phyloP scores from a whole-genome alignment of 2,113 vertebrate genomes.

The Triplophysa tibetana region DNA sequence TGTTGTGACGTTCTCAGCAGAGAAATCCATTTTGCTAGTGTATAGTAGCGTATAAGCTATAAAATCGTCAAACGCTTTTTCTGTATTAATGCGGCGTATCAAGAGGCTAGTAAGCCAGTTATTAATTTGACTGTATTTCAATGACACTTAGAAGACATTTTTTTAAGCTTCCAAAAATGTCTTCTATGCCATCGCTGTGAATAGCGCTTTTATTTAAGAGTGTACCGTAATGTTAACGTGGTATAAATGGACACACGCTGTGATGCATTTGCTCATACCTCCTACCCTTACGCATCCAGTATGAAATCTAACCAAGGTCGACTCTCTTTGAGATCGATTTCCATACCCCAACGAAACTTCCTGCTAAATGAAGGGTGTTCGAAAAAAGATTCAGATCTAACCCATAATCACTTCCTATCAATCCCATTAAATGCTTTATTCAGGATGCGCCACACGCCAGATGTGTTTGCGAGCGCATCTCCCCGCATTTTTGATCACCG shows the following conservation, averaged over 20 bases:
- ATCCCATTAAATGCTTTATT: slow-evolving; percentile 21
- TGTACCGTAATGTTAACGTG: too few species aligned
- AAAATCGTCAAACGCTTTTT: background rate
- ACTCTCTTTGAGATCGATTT: background rate
- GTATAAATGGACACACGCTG: background rate
- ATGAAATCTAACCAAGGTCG: background rate
- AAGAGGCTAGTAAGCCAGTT: too few species aligned
- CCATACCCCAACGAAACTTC: background rate
- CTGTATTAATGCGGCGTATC: too few species aligned
- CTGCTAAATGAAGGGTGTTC: slow-evolving; percentile 34
- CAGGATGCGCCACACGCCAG: background rate
- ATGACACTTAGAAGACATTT: too few species aligned
- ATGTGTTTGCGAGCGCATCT: slow-evolving; percentile 3
- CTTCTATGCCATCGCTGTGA: too few species aligned
- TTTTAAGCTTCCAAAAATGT: too few species aligned
- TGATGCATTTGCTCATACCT: too few species aligned
- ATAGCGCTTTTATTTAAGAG: too few species aligned
- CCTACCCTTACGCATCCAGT: background rate
- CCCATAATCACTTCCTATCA: slow-evolving; percentile 8
- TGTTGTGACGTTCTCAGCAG: slow-evolving; percentile 28
- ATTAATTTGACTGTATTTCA: too few species aligned
- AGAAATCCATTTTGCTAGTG: background rate
- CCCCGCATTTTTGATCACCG: slow-evolving; percentile 8
- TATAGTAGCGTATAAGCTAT: too few species aligned
- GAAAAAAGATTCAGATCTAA: slow-evolving; percentile 1